A percentile compares a stretch with the other conserved stretches of the same genome.
Conservation (phyloP, 2,888 invertebrate species). For the Agriopis leucophaearia region DNA sequence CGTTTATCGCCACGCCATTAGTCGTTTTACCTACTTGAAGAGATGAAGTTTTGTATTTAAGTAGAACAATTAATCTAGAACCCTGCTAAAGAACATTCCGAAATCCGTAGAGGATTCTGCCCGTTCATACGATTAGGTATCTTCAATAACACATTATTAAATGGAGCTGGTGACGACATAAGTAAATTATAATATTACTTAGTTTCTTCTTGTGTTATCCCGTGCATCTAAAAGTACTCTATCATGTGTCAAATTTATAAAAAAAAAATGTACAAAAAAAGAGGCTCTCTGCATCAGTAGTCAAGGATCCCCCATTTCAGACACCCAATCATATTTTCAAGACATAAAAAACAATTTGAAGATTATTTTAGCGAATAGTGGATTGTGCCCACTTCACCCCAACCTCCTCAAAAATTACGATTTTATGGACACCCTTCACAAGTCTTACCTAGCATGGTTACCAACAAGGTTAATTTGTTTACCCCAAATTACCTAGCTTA, state of each 20-base stretch:
- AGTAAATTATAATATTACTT: too few relatives aligned
- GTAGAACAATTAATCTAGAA: background rate
- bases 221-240: too few relatives aligned
- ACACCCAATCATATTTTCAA: conserved; percentile 2
- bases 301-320: background rate
- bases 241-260: background rate
- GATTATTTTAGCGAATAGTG: conserved; percentile 4
- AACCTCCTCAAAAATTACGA: conserved; percentile 7
- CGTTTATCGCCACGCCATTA: background rate
- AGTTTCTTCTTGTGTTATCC: too few relatives aligned
- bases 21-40: too few relatives aligned
- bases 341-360: conserved; percentile 8
- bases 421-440: conserved; percentile 7
- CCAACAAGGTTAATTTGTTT: background rate
- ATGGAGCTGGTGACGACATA: too few relatives aligned
- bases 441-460: background rate
- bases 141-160: background rate
- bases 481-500: background rate
- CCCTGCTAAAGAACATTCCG: background rate
- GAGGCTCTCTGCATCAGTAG: background rate
- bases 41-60: too few relatives aligned
- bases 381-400: background rate
- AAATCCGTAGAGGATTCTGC: background rate
- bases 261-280: background rate
- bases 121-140: background rate